phyloP scores from a whole-genome alignment of 2,888 invertebrate species.

The Pogonocherus hispidulus region DNA sequence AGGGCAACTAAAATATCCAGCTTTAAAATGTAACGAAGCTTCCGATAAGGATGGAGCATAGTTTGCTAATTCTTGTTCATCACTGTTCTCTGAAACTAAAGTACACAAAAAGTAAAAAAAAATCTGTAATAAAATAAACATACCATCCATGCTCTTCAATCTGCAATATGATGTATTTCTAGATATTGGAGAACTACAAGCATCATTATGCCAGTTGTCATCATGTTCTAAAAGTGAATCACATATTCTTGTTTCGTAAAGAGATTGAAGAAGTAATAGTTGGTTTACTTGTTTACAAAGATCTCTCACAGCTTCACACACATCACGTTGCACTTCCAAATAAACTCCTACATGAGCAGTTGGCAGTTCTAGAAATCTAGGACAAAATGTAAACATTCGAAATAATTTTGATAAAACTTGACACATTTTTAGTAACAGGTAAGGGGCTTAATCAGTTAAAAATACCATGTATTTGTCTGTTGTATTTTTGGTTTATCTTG shows the following conservation, averaged over 20 bases:
- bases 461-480: too few species aligned
- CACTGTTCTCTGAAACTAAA: constrained; percentile 58
- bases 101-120: background rate
- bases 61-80: constrained; percentile 59
- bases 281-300: constrained; percentile 79
- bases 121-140: constrained; percentile 3
- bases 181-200: constrained; percentile 54
- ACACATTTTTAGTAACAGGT: too few species aligned
- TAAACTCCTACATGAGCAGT: constrained; percentile 71
- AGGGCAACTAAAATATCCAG: constrained; percentile 81
- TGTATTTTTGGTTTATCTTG: too few species aligned
- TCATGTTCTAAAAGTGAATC: constrained; percentile 78
- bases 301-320: constrained; percentile 72
- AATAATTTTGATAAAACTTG: too few species aligned
- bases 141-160: constrained; percentile 65
- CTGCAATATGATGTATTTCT: constrained; percentile 61
- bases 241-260: constrained; percentile 78
- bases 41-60: constrained; percentile 65
- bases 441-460: too few species aligned
- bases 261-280: constrained; percentile 76
- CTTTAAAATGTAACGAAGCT: constrained; percentile 69
- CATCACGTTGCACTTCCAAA: constrained; percentile 69
- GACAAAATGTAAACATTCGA: background rate
- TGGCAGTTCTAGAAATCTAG: constrained; percentile 71
- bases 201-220: constrained; percentile 60